Evolutionary conservation across 2,113 vertebrate genomes (phyloP).

Genomic region (Archocentrus centrarchus): DNA sequence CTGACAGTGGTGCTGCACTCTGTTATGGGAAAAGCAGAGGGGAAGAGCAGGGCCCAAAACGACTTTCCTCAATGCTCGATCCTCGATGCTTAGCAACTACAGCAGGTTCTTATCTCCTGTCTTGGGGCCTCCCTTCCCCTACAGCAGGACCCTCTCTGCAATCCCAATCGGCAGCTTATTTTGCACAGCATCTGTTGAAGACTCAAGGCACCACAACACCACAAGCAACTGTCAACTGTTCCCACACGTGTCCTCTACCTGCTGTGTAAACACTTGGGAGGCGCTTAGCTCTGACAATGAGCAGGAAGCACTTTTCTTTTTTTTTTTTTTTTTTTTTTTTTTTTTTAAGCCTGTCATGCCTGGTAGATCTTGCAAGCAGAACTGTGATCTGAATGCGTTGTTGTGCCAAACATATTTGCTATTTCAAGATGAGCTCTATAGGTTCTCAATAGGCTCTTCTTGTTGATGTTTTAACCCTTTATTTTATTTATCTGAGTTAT

Average conservation of each 20-base stretch:
- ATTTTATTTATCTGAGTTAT: too few species aligned
- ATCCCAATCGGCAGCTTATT: constrained; percentile 36
- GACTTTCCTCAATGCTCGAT: constrained; percentile 49
- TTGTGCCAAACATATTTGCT: too few species aligned
- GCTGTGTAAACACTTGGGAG: constrained; percentile 39
- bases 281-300: constrained; percentile 31
- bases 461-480: too few species aligned
- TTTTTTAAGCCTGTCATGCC: too few species aligned
- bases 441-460: too few species aligned
- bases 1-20: constrained; percentile 48
- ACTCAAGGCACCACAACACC: constrained; percentile 31
- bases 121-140: constrained; percentile 29
- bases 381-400: too few species aligned
- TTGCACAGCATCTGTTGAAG: constrained; percentile 42
- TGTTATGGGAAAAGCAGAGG: constrained; percentile 47
- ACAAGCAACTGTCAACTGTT: constrained; percentile 44
- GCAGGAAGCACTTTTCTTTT: constrained; percentile 26
- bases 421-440: too few species aligned
- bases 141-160: constrained; percentile 42
- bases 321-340: too few species aligned
- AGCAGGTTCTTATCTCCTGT: constrained; percentile 56
- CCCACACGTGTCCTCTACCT: constrained; percentile 37
- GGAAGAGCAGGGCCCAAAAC: constrained; percentile 57
- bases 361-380: too few species aligned
- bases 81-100: constrained; percentile 75